Conservation (phyloP, 2,113 vertebrate species). For the Oncorhynchus tshawytscha region DNA sequence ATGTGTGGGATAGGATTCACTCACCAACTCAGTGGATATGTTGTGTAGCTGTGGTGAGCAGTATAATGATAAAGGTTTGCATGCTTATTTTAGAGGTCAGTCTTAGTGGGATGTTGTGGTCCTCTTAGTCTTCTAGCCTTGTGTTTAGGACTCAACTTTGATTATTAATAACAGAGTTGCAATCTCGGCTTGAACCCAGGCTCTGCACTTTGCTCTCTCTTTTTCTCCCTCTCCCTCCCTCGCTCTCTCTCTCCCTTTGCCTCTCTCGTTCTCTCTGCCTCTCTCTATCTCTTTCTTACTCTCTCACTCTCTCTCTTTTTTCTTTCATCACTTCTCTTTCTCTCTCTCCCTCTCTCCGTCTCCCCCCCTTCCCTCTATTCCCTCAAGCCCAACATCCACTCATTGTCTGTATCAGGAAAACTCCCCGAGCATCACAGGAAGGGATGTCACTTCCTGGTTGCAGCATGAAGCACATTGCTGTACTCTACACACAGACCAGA, state of each 20-base stretch:
- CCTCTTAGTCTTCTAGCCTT: slow-evolving; percentile 18
- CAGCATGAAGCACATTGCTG: slow-evolving; percentile 32
- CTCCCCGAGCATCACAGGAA: slow-evolving; percentile 70
- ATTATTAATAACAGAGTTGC: slow-evolving; percentile 28
- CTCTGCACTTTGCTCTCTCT: background rate
- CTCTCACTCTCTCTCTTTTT: no score
- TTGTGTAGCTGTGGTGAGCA: background rate
- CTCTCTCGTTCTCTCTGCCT: slow-evolving; percentile 3
- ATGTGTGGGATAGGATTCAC: background rate
- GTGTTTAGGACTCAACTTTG: slow-evolving; percentile 26
- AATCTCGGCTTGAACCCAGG: slow-evolving; percentile 6
- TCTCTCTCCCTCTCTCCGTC: slow-evolving; percentile 1
- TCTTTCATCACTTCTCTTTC: no score
- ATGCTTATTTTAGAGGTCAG: slow-evolving; percentile 36
- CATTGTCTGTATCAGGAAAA: slow-evolving; percentile 70
- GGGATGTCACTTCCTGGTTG: slow-evolving; percentile 72
- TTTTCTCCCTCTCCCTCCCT: no score
- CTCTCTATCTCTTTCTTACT: no score
- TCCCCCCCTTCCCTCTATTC: background rate
- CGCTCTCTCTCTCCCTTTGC: background rate
- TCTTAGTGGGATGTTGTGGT: slow-evolving; percentile 1
- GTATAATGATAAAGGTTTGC: background rate
- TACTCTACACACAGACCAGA: background rate
- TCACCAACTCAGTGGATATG: background rate
- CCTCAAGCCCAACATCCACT: slow-evolving; percentile 66